These are phyloP conservation scores for Sarcophaga bullata DNA, from an alignment of 1,140 invertebrate species.

Conservation along the genomic window DNA sequence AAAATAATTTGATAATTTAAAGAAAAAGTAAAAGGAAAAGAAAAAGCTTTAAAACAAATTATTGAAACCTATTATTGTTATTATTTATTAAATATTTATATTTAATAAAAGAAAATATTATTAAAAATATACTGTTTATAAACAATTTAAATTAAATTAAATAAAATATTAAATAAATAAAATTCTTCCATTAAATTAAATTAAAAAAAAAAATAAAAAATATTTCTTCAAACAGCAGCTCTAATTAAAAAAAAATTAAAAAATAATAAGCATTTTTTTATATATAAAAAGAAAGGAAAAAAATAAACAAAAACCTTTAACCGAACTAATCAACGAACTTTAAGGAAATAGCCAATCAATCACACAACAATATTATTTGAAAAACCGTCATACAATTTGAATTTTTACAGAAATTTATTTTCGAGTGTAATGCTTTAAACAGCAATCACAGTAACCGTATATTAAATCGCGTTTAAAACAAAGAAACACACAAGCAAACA, in stretches of 20 bases:
- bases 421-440: no score
- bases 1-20: not conserved
- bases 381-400: no score
- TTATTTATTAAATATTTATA: conserved; percentile 31
- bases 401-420: no score
- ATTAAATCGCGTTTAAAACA: no score
- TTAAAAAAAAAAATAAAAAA: conserved; percentile 17
- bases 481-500: no score
- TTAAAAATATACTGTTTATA: no score
- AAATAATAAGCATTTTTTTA: not conserved
- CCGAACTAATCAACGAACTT: conserved; percentile 25
- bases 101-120: conserved; percentile 11
- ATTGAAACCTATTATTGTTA: conserved; percentile 15
- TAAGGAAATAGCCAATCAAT: not conserved
- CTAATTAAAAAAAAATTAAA: conserved; percentile 6
- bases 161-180: conserved; percentile 19
- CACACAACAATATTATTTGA: not conserved
- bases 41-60: conserved; percentile 31
- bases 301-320: no score
- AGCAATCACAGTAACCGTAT: no score
- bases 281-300: no score
- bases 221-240: not conserved
- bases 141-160: not conserved
- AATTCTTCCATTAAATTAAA: conserved; percentile 35
- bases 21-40: conserved; percentile 30